Evolutionary conservation across 1,140 invertebrate species (phyloP), one percentile per base, ranked within the genome.

Genomic region (Leptinotarsa undecemlineata): DNA sequence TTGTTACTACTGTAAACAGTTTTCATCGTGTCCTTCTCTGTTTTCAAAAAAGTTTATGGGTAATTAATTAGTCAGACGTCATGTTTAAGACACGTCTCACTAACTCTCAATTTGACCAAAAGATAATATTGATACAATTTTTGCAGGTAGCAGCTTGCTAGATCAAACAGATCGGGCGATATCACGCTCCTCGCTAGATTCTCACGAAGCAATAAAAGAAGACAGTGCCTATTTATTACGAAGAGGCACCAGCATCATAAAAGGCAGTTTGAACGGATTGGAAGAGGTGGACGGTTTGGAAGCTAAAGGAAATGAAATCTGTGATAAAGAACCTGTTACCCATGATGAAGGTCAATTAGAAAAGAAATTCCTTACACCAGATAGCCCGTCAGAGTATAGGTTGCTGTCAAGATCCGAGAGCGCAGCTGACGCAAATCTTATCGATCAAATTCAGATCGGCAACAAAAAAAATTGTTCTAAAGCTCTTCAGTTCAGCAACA

Each of bases 401-500:
- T 13, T 64, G 21, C 23, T 64, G 21, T 64, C 62, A 26, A 87
- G 91, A 68, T 92, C 91, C 3, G 90, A 92, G 79, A 93, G 91
- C 82, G 93, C 90, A 1, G 91, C 90, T 21, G 93, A 94, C 84
- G 91, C 91, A 5, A 90, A 92, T 80, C 91, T 94, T 48, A 86
- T 94, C 74, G 89, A 90, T 74, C 93, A 93, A 79, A 83, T 93
- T 51, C 90, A 91, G 79, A 83, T 88, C 84, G 81, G 75, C 19
- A 85, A 81, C 62, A 81, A 78, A 66, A 85, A 82, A 73, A 81
- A 77, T 71, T 84, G 82, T 76, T 82, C 81, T 11, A 75, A 81
- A 51, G 72, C 72, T 48, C 80, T 85, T 23, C 82, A 85, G 47
- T 85, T 87, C 79, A 85, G 86, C 61, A 84, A 85, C 61, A 78